Evolutionary conservation across 2,113 vertebrate species (phyloP), one percentile per base, ranked within the genome.

Genomic region (Podarcis cretensis): DNA sequence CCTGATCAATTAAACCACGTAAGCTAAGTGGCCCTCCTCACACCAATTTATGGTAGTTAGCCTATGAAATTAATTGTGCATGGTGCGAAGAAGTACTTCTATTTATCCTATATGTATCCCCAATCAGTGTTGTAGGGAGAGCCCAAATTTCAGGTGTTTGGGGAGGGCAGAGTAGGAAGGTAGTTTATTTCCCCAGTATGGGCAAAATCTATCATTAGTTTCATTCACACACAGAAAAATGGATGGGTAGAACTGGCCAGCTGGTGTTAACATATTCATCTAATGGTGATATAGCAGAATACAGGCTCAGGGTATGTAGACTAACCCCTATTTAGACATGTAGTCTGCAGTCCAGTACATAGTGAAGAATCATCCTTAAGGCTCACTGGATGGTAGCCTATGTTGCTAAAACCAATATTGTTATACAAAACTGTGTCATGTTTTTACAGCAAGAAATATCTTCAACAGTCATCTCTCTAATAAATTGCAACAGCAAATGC

Each of bases 401-500:
- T 14, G 1, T 48, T 35, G 43, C 43, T 80, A 54, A 43, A 87
- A 87, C 23, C 10, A 13, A 65, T 35, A 9, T 69, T 27, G n/a
- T 37, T 79, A 23, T 30, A 66, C 32, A 86, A 25, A 76, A 8
- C 27, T 14, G 35, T 91, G 59, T 77, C 32, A 54, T 43, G 32
- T 40, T 87, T 88, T 93, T 81, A 65, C 63, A 89, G 12, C 13
- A 76, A 89, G 87, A 88, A 91, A 89, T 93, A 91, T 76, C 81
- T 79, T 57, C 73, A 89, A 57, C 86, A 89, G 43, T 65, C 43
- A 0, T 90, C 68, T 87, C 88, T 74, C 48, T 35, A 35, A 57
- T 35, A 77, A 91, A 83, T 65, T 73, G 82, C 92, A 89, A 86
- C 23, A 95, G 66, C 81, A 81, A 35, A 84, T 90, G 94, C 73